Percentiles rank a stretch among this genome's conserved stretches.
These are phyloP conservation scores for Harlomillsia oculata DNA, from an alignment of 1,140 invertebrate genomes.

Conservation along the genomic window DNA sequence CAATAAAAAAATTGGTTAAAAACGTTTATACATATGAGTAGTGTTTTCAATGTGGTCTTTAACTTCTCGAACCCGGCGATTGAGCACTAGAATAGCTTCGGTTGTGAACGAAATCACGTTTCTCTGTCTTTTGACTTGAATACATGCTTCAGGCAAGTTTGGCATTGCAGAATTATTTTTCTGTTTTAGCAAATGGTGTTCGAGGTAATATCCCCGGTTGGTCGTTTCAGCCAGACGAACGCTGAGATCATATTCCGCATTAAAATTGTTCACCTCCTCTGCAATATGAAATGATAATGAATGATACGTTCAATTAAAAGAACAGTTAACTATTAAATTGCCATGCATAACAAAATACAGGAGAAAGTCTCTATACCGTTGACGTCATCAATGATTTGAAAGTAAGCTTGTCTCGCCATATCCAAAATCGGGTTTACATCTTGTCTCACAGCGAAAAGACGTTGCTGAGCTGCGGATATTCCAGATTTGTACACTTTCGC, in stretches of 20 bases:
- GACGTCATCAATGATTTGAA: slow-evolving; percentile 46
- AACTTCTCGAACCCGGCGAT: slow-evolving; percentile 55
- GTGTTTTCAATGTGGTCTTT: slow-evolving; percentile 42
- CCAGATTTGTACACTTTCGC: slow-evolving; percentile 57
- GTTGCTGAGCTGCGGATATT: slow-evolving; percentile 56
- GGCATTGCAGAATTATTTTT: slow-evolving; percentile 39
- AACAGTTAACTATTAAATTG: neutral
- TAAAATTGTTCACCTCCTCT: slow-evolving; percentile 54
- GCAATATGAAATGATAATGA: slow-evolving; percentile 20
- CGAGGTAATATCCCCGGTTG: slow-evolving; percentile 64
- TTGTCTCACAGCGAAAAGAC: slow-evolving; percentile 73
- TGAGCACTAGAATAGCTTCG: slow-evolving; percentile 57
- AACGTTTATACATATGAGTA: slow-evolving; percentile 23
- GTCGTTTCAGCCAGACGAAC: slow-evolving; percentile 56
- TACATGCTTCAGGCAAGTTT: slow-evolving; percentile 55
- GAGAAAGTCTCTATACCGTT: neutral
- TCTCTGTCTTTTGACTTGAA: slow-evolving; percentile 52
- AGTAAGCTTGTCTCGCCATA: slow-evolving; percentile 63
- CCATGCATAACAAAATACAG: neutral
- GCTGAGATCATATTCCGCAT: slow-evolving; percentile 53
- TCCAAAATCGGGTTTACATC: slow-evolving; percentile 64
- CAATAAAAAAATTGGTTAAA: neutral
- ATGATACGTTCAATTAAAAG: neutral
- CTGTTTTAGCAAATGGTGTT: slow-evolving; percentile 36
- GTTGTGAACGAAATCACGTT: slow-evolving; percentile 65